Conservation (phyloP, 2,797 vertebrate genomes). For the Channa striata region DNA sequence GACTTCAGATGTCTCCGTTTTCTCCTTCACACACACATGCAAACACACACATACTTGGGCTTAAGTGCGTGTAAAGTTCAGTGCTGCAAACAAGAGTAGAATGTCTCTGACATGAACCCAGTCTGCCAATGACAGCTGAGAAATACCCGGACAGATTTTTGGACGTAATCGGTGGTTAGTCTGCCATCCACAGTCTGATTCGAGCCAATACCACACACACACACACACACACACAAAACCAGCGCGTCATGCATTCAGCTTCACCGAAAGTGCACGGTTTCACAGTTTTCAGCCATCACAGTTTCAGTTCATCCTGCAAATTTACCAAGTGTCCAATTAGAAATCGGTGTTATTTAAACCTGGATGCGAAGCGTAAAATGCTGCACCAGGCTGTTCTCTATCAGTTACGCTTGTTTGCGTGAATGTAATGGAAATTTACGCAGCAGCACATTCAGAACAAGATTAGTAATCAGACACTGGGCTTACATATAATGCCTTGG, state of each 20-base stretch:
- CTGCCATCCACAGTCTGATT: not conserved
- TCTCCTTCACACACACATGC: slow-evolving; percentile 3
- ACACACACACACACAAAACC: slow-evolving; percentile 9
- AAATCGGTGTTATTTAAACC: not conserved
- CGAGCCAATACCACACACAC: slow-evolving; percentile 13
- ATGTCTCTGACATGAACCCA: slow-evolving; percentile 3
- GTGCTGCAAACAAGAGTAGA: not conserved
- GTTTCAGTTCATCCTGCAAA: not conserved
- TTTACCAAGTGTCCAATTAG: not conserved
- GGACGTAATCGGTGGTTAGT: slow-evolving; percentile 3
- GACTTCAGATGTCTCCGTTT: slow-evolving; percentile 5
- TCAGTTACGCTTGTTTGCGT: too few species aligned
- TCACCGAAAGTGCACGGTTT: too few species aligned
- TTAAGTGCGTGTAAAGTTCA: slow-evolving; percentile 11
- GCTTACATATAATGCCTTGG: too few species aligned
- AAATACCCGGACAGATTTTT: slow-evolving; percentile 15
- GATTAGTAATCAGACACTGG: too few species aligned
- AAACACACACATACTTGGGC: not conserved
- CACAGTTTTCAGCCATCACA: too few species aligned
- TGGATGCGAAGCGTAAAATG: not conserved
- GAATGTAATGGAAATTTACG: too few species aligned
- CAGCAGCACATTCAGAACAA: too few species aligned
- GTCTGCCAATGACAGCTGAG: slow-evolving; percentile 23
- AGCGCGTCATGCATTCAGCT: not conserved
- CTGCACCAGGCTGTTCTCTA: not conserved